Percentiles rank a stretch among this genome's conserved stretches.
Conservation (phyloP, 2,797 vertebrate species). For the Phrynocephalus forsythii region DNA sequence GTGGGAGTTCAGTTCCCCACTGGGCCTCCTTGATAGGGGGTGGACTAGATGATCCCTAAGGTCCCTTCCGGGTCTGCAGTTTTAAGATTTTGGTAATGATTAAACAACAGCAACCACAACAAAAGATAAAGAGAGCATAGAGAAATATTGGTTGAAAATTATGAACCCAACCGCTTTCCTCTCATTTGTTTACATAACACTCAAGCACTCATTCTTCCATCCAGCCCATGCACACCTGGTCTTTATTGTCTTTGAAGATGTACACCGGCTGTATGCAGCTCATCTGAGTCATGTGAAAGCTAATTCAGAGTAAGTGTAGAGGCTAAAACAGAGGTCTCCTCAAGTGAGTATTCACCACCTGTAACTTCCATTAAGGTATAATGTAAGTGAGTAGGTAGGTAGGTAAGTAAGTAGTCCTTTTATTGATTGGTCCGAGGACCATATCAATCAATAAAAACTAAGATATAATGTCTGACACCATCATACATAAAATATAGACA, state of each 20-base stretch:
- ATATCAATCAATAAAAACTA: not conserved
- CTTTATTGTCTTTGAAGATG: conserved; percentile 25
- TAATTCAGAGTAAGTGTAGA: not conserved
- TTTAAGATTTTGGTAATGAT: no score
- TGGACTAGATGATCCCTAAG: no score
- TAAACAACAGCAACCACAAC: no score
- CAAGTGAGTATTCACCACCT: conserved; percentile 59
- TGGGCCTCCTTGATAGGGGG: no score
- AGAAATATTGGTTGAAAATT: not conserved
- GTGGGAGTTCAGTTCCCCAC: no score
- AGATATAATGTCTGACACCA: conserved; percentile 46
- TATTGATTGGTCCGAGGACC: no score
- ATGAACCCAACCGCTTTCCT: not conserved
- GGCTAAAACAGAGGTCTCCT: not conserved
- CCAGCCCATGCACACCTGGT: conserved; percentile 18
- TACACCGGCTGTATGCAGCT: conserved; percentile 31
- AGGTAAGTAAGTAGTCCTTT: no score
- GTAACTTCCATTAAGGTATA: conserved; percentile 32
- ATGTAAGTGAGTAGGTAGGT: no score
- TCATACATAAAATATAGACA: conserved; percentile 39
- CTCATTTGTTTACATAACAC: not conserved
- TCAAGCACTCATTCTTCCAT: conserved; percentile 44
- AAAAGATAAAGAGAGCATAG: not conserved
- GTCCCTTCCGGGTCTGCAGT: no score
- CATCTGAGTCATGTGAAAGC: conserved; percentile 50